Conservation (phyloP, 2,888 invertebrate species). For the Pterostichus niger region DNA sequence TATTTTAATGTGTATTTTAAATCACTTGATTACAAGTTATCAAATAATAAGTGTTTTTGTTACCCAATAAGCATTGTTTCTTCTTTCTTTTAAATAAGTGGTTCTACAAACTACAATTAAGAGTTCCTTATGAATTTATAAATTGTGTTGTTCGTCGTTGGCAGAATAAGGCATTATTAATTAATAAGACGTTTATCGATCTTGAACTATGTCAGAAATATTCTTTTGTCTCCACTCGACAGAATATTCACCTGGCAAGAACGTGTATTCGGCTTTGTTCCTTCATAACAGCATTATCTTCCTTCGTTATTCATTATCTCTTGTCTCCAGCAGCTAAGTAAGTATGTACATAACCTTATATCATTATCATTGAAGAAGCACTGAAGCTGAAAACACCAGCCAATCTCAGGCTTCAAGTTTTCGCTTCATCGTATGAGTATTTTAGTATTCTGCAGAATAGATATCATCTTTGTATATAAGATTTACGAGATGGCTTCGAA, state of each 20-base stretch:
- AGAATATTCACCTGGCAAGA: slow-evolving; percentile 34
- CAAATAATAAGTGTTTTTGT: too few species aligned
- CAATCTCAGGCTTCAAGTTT: slow-evolving; percentile 34
- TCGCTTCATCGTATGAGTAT: slow-evolving; percentile 5
- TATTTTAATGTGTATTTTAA: too few species aligned
- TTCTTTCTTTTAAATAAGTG: too few species aligned
- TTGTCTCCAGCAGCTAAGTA: slow-evolving; percentile 41
- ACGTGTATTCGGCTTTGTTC: slow-evolving; percentile 18
- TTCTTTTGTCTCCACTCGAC: slow-evolving; percentile 26
- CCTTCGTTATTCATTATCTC: slow-evolving; percentile 51
- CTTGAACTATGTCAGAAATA: slow-evolving; percentile 18
- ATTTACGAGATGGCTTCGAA: too few species aligned
- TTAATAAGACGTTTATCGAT: slow-evolving; percentile 34
- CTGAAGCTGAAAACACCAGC: slow-evolving; percentile 29
- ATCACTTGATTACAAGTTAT: too few species aligned
- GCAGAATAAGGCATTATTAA: slow-evolving; percentile 14
- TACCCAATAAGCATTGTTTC: too few species aligned
- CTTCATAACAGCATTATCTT: slow-evolving; percentile 52
- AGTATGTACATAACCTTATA: slow-evolving; percentile 54
- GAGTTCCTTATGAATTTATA: neutral
- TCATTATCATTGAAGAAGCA: slow-evolving; percentile 42
- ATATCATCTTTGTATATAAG: too few species aligned
- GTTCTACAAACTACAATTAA: too few species aligned
- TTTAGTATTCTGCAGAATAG: too few species aligned
- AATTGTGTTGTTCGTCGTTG: neutral